Evolutionary conservation across 2,888 invertebrate genomes (phyloP).

Genomic region (Himalopsyche kuldschensis): DNA sequence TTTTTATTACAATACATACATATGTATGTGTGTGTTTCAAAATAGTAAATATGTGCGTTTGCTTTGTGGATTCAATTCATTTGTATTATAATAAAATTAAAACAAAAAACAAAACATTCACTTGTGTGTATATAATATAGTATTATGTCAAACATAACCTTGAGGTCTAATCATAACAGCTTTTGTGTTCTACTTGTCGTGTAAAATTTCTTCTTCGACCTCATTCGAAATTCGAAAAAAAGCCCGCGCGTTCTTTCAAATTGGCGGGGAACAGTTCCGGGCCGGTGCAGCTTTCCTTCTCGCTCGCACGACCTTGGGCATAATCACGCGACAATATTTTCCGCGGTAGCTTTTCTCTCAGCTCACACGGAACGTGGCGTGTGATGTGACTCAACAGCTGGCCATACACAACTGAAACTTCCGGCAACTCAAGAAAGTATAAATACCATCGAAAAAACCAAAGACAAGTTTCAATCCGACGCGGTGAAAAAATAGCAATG

Average conservation of each 20-base stretch:
- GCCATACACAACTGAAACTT: not conserved
- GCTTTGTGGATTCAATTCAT: not conserved
- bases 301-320: conserved; percentile 5
- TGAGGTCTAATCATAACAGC: not conserved
- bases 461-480: too few relatives aligned
- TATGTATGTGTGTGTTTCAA: too few relatives aligned
- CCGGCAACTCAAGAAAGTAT: not conserved
- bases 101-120: not conserved
- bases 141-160: not conserved
- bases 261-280: not conserved
- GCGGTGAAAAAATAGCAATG: too few relatives aligned
- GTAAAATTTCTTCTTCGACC: not conserved
- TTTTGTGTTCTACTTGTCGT: not conserved
- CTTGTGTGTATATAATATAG: not conserved
- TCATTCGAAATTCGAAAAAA: not conserved
- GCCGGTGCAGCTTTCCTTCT: conserved; percentile 1
- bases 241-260: not conserved
- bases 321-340: conserved; percentile 30
- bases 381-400: conserved; percentile 6
- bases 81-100: not conserved
- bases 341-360: not conserved
- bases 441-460: not conserved
- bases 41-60: too few relatives aligned
- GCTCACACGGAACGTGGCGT: conserved; percentile 35
- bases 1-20: too few relatives aligned